Base-by-base conservation (phyloP, 2,888 invertebrate species). In the Argyra leucocephala region DNA sequence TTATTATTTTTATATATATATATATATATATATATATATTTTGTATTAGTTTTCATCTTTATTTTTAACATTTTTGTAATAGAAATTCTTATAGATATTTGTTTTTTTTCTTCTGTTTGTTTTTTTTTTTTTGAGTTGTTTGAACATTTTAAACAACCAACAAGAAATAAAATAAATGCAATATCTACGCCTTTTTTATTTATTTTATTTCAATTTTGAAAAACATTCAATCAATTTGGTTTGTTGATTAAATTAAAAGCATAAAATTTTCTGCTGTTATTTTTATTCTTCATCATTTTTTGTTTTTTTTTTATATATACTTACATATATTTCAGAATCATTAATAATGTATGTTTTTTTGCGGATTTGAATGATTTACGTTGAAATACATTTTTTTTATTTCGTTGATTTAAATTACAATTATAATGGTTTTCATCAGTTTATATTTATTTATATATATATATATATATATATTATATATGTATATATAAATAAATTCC, bases 141-240 rank as follows among this genome's bases (percentile, higher is more conserved):
- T 48, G n/a, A 48, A n/a, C 15, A 48, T 48, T 12, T 48, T 48
- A 48, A 48, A 37, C 3, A 15, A 37, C 31, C 31, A 31, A 37
- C 4, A 26, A 26, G 7, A 26, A 31, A 7, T 31, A 2, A 6
- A 26, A 26, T 10, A 31, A 31, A 9, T 48, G 48, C n/a, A 37
- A 15, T 48, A 48, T 48, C 48, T 48, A 48, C 48, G 48, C 48
- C 48, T 48, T 48, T 2, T 48, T 48, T 48, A 48, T 48, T 48
- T 48, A 48, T 48, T n/a, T 48, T 48, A 48, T 48, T 48, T 48
- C 48, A 48, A 48, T 48, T 48, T 48, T n/a, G n/a, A n/a, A 48
- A 48, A 18, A 48, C 12, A 48, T 48, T 48, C n/a, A 48, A 48
- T 48, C 48, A 48, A 48, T 48, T 48, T 48, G 48, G 48, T 18